Base-by-base conservation (phyloP, 2,113 vertebrate genomes). In the Amphilophus citrinellus region DNA sequence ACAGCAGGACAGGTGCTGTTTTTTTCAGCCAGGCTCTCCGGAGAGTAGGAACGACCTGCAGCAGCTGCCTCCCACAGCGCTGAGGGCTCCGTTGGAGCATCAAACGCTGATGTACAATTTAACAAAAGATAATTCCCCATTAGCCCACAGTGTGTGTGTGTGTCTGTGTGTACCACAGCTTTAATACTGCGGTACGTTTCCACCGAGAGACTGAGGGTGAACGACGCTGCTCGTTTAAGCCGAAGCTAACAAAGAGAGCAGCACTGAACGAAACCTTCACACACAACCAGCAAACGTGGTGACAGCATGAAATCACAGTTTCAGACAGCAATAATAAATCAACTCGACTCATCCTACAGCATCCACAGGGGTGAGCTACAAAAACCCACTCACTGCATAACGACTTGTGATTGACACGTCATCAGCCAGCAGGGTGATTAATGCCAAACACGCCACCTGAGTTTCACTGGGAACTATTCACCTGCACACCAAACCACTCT, bases 21-120 rank as follows among this genome's bases (percentile, higher is more conserved):
- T 24, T 32, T 50, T 22, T 18, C 3, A 30, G 57, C 18, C 58
- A 61, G 7, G 84, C 3, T 60, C 88, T 86, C 87, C 59, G 57
- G 82, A 79, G 89, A 68, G 8, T 37, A 57, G 7, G 68, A 53
- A 53, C 7, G 61, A 71, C 47, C 60, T 37, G 76, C 44, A 50
- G 65, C 79, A 58, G 79, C 61, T 80, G 76, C 8, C 27, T 15
- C 56, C 65, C n/a, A 50, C 17, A 2, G 68, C 13, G 47, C 30
- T 0, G 22, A 14, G 42, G 59, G 44, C n/a, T 84, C 76, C 85
- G 63, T 6, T 61, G 89, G 32, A 61, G 27, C 18, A 2, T 17
- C 4, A 39, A 15, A 37, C 76, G 53, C 7, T 0, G 0, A 10
- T 11, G 47, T 42, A 56, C 37, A 42, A 56, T 32, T 73, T 32